Conservation (phyloP, 2,113 vertebrate genomes). For the Mesembrinibis cayennensis region DNA sequence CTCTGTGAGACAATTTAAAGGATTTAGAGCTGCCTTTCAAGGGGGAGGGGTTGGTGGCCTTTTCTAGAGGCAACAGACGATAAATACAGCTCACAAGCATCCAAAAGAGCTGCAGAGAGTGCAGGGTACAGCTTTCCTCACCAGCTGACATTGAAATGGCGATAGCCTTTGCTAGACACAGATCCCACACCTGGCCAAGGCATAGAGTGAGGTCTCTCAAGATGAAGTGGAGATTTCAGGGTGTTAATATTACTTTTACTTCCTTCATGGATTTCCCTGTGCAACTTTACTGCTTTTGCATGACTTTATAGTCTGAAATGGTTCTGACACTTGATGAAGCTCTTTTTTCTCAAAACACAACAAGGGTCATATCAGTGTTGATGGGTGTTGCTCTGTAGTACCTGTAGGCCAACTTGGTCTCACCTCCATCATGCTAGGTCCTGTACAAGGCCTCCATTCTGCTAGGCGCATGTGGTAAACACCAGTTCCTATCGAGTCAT, state of each 20-base stretch:
- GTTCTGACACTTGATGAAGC: background rate
- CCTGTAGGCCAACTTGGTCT: background rate
- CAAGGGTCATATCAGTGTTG: background rate
- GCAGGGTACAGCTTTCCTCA: background rate
- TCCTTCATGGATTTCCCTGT: background rate
- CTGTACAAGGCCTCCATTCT: background rate
- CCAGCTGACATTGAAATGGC: background rate
- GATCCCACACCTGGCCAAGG: background rate
- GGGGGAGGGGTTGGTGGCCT: conserved; percentile 18
- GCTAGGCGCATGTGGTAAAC: background rate
- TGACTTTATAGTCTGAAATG: background rate
- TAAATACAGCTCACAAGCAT: conserved; percentile 13
- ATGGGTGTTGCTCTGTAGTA: background rate
- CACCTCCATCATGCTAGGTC: background rate
- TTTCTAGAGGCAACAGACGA: conserved; percentile 14
- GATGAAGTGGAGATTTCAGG: background rate
- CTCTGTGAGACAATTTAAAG: conserved; percentile 57
- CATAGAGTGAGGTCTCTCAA: background rate
- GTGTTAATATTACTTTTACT: background rate
- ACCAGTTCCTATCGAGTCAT: accelerated
- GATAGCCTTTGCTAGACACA: background rate
- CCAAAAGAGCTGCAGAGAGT: background rate
- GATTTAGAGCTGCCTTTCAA: conserved; percentile 52
- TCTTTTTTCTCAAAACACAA: background rate
- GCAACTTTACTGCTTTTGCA: background rate